These are phyloP conservation scores for Machimus rusticus DNA, from an alignment of 2,888 invertebrate genomes.

Conservation along the genomic window DNA sequence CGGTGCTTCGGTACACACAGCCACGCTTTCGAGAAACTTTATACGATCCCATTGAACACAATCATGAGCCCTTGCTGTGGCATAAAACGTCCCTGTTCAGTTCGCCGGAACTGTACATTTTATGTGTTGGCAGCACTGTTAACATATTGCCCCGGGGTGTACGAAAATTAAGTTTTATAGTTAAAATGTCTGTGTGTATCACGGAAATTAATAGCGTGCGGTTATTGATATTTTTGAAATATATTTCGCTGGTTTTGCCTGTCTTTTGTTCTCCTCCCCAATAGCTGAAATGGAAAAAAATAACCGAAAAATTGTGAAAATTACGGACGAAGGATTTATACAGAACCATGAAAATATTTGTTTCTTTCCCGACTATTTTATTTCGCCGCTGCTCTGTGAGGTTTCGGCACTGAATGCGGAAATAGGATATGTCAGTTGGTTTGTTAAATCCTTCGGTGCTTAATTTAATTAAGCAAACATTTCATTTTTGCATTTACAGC, in stretches of 20 bases:
- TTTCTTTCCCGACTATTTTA: not conserved
- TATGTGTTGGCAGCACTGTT: slow-evolving; percentile 37
- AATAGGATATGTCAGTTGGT: slow-evolving; percentile 23
- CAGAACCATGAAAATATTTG: not conserved
- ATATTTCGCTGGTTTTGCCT: not conserved
- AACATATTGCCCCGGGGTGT: slow-evolving; percentile 33
- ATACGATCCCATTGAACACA: not conserved
- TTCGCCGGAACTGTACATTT: slow-evolving; percentile 21
- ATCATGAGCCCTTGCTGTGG: not conserved
- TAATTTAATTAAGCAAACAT: slow-evolving; percentile 8
- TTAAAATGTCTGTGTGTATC: slow-evolving; percentile 18
- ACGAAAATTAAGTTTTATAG: slow-evolving; percentile 29
- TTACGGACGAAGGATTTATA: slow-evolving; percentile 14
- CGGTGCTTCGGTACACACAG: not conserved
- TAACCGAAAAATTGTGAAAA: not conserved
- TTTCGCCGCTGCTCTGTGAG: not conserved
- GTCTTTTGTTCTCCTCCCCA: slow-evolving; percentile 1
- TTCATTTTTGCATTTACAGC: not conserved
- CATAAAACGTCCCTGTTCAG: not conserved
- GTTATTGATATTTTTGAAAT: slow-evolving; percentile 35
- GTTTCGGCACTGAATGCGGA: not conserved
- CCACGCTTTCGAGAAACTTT: not conserved
- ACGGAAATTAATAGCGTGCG: slow-evolving; percentile 35
- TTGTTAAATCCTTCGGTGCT: not conserved
- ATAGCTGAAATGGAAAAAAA: not conserved